A percentile compares a stretch with the other conserved stretches of the same genome.
phyloP scores from a whole-genome alignment of 1,140 invertebrate genomes.

The Hycleus phaleratus region DNA sequence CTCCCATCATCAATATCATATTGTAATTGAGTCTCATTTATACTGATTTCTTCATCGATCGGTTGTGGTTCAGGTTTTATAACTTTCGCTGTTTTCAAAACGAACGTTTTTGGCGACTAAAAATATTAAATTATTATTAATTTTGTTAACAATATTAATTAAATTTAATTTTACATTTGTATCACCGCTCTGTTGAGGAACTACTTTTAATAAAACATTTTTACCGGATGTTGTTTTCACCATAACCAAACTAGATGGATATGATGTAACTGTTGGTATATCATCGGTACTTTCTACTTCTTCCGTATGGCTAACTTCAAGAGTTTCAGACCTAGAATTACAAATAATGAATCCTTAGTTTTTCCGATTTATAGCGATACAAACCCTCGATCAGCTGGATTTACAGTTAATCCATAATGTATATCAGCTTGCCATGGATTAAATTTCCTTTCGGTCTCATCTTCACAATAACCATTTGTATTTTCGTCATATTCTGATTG shows the following conservation, averaged over 20 bases:
- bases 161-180: slow-evolving; percentile 14
- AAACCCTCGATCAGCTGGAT: slow-evolving; percentile 32
- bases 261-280: slow-evolving; percentile 18
- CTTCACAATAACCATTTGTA: slow-evolving; percentile 23
- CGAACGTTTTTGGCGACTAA: slow-evolving; percentile 27
- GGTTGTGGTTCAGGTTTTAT: slow-evolving; percentile 2
- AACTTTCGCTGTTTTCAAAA: slow-evolving; percentile 28
- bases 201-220: slow-evolving; percentile 38
- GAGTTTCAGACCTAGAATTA: slow-evolving; percentile 16
- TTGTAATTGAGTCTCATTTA: slow-evolving; percentile 20
- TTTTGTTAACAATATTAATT: background rate
- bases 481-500: slow-evolving; percentile 29
- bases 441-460: slow-evolving; percentile 27
- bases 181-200: slow-evolving; percentile 30
- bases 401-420: slow-evolving; percentile 39
- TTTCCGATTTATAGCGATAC: background rate
- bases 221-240: slow-evolving; percentile 39
- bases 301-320: slow-evolving; percentile 22
- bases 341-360: background rate
- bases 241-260: slow-evolving; percentile 35
- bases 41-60: slow-evolving; percentile 17
- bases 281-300: slow-evolving; percentile 19
- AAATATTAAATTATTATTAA: background rate
- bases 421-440: slow-evolving; percentile 41
- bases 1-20: slow-evolving; percentile 16